Conservation (phyloP, 2,113 vertebrate species). For the Poeciliopsis turrubarensis region DNA sequence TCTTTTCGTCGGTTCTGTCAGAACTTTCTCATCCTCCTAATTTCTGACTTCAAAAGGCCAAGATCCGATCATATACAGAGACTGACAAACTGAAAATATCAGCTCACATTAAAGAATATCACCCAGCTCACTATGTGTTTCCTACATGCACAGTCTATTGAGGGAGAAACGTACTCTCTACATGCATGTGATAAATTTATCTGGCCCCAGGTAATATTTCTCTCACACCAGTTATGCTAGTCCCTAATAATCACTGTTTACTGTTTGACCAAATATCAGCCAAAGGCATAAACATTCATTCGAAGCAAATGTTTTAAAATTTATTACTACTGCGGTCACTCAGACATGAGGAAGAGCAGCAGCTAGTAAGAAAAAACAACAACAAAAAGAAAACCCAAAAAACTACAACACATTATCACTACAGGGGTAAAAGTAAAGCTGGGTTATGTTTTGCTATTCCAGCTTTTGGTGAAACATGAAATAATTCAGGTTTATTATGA, state of each 20-base stretch:
- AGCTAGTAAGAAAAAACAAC: no score
- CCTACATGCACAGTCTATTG: not conserved
- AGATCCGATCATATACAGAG: not conserved
- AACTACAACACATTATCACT: no score
- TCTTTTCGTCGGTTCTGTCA: not conserved
- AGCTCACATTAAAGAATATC: not conserved
- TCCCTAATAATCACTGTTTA: no score
- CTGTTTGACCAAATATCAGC: not conserved
- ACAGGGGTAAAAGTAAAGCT: no score
- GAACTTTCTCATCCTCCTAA: not conserved
- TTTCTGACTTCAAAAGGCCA: not conserved
- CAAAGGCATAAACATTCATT: no score
- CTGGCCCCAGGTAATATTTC: not conserved
- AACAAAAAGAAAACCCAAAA: no score
- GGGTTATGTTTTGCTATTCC: no score
- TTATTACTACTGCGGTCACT: no score
- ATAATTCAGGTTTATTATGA: no score
- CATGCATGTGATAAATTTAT: not conserved
- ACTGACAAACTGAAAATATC: not conserved
- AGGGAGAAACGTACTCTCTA: not conserved
- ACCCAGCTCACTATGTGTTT: not conserved
- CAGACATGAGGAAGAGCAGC: no score
- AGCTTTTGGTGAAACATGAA: no score
- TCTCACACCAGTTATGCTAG: not conserved
- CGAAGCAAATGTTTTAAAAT: no score